A percentile compares a stretch with the other conserved stretches of the same genome.
These are phyloP conservation scores for Bugulina stolonifera DNA, from an alignment of 2,888 invertebrate genomes.

Conservation along the genomic window DNA sequence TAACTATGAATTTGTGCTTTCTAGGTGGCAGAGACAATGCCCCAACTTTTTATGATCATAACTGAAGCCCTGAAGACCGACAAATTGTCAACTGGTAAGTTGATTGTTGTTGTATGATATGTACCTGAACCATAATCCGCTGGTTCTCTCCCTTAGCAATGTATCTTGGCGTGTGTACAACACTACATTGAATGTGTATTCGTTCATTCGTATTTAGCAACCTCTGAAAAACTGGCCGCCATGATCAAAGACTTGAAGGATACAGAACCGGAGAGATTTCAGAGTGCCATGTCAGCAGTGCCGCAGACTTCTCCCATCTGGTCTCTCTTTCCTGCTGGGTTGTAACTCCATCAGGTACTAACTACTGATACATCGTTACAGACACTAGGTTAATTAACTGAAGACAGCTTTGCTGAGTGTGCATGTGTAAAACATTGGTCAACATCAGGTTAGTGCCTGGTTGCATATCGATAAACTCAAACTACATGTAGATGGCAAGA, in stretches of 20 bases:
- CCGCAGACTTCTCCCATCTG: slow-evolving; percentile 1
- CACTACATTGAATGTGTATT: background rate
- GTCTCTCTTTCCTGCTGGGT: slow-evolving; percentile 8
- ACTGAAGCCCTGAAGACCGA: slow-evolving; percentile 37
- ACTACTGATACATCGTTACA: too few relatives aligned
- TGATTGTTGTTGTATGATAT: background rate
- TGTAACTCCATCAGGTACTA: too few relatives aligned
- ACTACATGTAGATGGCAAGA: too few relatives aligned
- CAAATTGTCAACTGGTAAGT: slow-evolving; percentile 36
- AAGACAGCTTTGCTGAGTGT: too few relatives aligned
- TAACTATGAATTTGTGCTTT: too few relatives aligned
- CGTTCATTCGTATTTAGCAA: background rate
- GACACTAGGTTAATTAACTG: too few relatives aligned
- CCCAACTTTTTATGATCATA: slow-evolving; percentile 34
- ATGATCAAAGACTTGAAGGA: slow-evolving; percentile 14
- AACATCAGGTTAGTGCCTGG: too few relatives aligned
- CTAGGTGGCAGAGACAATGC: slow-evolving; percentile 32
- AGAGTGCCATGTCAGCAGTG: background rate
- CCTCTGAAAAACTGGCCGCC: slow-evolving; percentile 8
- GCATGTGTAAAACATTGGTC: too few relatives aligned
- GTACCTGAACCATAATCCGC: too few relatives aligned
- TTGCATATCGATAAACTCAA: too few relatives aligned
- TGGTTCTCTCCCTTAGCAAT: too few relatives aligned
- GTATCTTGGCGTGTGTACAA: background rate
- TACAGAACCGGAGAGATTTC: slow-evolving; percentile 22